Conservation (phyloP, 2,888 invertebrate genomes). For the Agrotis clavis region DNA sequence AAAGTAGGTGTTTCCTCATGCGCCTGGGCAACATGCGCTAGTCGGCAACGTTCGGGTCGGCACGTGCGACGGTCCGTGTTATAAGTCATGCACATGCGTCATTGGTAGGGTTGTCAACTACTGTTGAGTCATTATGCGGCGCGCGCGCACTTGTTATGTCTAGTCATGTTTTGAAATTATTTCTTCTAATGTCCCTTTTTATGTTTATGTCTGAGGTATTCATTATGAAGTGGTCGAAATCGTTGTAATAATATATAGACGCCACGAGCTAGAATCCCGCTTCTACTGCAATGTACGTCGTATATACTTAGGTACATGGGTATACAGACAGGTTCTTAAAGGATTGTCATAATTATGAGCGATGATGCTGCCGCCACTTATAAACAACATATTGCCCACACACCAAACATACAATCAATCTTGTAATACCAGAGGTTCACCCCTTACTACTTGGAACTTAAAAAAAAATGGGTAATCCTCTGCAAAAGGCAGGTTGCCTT, state of each 20-base stretch:
- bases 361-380: not conserved
- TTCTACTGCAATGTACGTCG: not conserved
- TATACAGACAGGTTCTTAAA: no score
- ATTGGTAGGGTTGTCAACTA: slow-evolving; percentile 51
- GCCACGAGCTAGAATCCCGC: not conserved
- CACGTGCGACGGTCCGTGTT: slow-evolving; percentile 62
- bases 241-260: not conserved
- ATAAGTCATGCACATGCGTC: slow-evolving; percentile 58
- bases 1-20: slow-evolving; percentile 60
- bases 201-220: slow-evolving; percentile 2
- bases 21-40: slow-evolving; percentile 35
- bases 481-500: no score
- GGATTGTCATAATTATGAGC: not conserved
- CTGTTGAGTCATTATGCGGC: slow-evolving; percentile 42
- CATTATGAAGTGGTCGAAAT: not conserved
- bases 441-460: no score
- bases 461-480: no score
- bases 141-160: slow-evolving; percentile 21
- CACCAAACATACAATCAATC: no score
- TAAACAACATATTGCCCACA: no score
- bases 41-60: slow-evolving; percentile 40
- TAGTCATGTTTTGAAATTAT: slow-evolving; percentile 30
- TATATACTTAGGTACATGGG: no score
- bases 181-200: slow-evolving; percentile 9
- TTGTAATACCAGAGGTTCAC: no score